phyloP scores from a whole-genome alignment of 2,888 invertebrate genomes.

The Tenthredo livida region DNA sequence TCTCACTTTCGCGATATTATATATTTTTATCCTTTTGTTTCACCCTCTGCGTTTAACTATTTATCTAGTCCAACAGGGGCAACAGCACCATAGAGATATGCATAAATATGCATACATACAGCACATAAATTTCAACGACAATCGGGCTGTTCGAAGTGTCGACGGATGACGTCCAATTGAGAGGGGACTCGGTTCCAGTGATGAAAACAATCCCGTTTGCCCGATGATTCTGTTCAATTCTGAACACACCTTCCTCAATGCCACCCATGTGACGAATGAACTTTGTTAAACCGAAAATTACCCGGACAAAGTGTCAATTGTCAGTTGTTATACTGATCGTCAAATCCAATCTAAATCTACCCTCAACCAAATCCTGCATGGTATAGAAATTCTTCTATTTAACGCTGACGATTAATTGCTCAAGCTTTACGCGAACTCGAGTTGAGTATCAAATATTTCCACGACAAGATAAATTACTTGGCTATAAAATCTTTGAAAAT shows the following conservation, averaged over 20 bases:
- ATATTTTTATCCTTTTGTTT: not conserved
- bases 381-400: not conserved
- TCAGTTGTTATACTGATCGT: constrained; percentile 5
- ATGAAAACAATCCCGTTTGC: constrained; percentile 22
- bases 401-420: not conserved
- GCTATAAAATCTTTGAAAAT: not conserved
- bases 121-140: not conserved
- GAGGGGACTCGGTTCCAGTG: not conserved
- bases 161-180: constrained; percentile 25
- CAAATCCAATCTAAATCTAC: not conserved
- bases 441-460: not conserved
- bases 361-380: not conserved
- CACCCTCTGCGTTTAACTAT: not conserved
- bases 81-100: not conserved
- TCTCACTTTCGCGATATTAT: not conserved
- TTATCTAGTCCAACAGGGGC: not conserved
- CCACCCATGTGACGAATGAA: not conserved
- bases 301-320: not conserved
- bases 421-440: not conserved
- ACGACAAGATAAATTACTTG: not conserved
- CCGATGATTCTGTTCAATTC: constrained; percentile 20
- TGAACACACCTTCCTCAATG: not conserved
- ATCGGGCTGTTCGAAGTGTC: constrained; percentile 20
- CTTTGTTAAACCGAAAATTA: not conserved
- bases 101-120: constrained; percentile 14